Conservation (phyloP, 2,888 invertebrate species). For the Drosophila setosimentum region DNA sequence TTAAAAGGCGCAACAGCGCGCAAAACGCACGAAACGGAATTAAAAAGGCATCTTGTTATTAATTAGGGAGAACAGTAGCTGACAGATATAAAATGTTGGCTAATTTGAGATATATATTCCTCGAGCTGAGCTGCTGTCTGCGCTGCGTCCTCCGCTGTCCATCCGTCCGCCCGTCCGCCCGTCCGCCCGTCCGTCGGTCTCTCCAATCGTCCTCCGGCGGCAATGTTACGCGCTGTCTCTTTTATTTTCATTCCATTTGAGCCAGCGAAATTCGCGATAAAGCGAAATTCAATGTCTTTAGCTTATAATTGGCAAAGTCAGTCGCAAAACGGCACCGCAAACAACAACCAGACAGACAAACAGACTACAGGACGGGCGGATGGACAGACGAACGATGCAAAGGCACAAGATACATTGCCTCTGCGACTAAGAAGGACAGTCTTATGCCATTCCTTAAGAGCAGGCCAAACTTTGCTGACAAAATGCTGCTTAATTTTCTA, state of each 20-base stretch:
- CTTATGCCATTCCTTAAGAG: slow-evolving; percentile 1
- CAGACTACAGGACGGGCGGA: slow-evolving; percentile 2
- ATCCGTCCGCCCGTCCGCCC: not conserved
- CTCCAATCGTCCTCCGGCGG: slow-evolving; percentile 1
- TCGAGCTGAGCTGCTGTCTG: slow-evolving; percentile 24
- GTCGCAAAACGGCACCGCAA: slow-evolving; percentile 40
- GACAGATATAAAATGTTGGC: slow-evolving; percentile 84
- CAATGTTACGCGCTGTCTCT: slow-evolving; percentile 40
- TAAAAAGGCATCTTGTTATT: slow-evolving; percentile 84
- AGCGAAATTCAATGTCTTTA: slow-evolving; percentile 80
- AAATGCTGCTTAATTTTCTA: slow-evolving; percentile 74
- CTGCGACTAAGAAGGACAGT: slow-evolving; percentile 17
- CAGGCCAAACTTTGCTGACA: slow-evolving; percentile 54
- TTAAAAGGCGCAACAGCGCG: slow-evolving; percentile 80
- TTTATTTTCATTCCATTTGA: slow-evolving; percentile 60
- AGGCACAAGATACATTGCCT: slow-evolving; percentile 68
- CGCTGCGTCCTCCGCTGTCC: slow-evolving; percentile 24
- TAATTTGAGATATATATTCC: slow-evolving; percentile 81
- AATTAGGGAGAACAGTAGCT: slow-evolving; percentile 85
- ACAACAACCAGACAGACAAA: slow-evolving; percentile 1
- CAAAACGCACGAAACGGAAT: slow-evolving; percentile 77
- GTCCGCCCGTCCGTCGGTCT: too few relatives aligned
- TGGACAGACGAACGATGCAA: slow-evolving; percentile 35
- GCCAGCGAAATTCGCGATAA: slow-evolving; percentile 73
- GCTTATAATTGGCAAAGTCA: slow-evolving; percentile 78